Evolutionary conservation across 2,888 invertebrate species (phyloP).

Genomic region (Ichneumon xanthorius): DNA sequence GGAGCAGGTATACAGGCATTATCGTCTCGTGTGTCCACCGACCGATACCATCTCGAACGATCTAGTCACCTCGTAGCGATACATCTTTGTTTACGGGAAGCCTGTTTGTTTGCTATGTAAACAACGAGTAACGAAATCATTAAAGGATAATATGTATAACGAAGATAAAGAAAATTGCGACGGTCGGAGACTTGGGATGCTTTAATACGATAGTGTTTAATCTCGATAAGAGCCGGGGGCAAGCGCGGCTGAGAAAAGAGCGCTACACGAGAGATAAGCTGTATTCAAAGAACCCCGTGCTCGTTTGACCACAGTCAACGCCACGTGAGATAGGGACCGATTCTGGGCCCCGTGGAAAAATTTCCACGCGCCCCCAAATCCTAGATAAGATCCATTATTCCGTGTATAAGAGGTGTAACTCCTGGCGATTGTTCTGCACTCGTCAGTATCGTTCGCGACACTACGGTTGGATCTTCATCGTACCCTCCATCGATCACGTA

Average conservation of each 20-base stretch:
- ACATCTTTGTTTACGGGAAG: neutral
- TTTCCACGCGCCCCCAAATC: slow-evolving; percentile 54
- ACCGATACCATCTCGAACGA: neutral
- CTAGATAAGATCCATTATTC: slow-evolving; percentile 56
- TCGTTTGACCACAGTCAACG: slow-evolving; percentile 65
- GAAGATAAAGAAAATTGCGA: neutral
- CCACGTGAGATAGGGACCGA: slow-evolving; percentile 43
- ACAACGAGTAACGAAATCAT: slow-evolving; percentile 4
- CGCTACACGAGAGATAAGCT: slow-evolving; percentile 18
- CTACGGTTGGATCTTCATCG: slow-evolving; percentile 26
- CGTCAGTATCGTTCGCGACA: slow-evolving; percentile 25
- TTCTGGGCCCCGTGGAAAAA: slow-evolving; percentile 55
- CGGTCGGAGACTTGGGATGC: neutral
- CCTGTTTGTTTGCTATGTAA: neutral
- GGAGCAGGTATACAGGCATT: neutral
- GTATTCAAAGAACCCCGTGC: slow-evolving; percentile 21
- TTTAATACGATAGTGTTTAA: slow-evolving; percentile 5
- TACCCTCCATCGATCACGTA: slow-evolving; percentile 63
- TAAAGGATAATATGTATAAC: slow-evolving; percentile 2
- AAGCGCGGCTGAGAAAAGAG: neutral
- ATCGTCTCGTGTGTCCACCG: neutral
- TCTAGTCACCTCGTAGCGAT: neutral
- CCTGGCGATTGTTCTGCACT: slow-evolving; percentile 27
- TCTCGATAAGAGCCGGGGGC: slow-evolving; percentile 12
- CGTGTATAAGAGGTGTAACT: slow-evolving; percentile 50